phyloP scores from a whole-genome alignment of 2,113 vertebrate species.

The Girardinichthys multiradiatus region DNA sequence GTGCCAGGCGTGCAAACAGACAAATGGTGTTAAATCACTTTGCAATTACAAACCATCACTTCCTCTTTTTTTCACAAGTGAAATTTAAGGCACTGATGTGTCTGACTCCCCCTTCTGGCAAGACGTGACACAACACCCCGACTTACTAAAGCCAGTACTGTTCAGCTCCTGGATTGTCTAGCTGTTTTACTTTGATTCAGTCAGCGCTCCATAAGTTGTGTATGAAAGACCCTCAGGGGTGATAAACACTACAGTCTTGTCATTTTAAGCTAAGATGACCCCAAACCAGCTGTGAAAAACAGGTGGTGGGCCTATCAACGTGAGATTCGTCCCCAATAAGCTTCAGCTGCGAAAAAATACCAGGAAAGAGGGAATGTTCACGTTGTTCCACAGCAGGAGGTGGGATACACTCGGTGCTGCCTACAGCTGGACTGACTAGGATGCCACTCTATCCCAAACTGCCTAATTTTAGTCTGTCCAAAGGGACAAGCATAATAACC shows the following conservation, averaged over 20 bases:
- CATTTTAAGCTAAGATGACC: slow-evolving; percentile 40
- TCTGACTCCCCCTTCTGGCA: slow-evolving; percentile 64
- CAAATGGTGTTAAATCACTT: slow-evolving; percentile 69
- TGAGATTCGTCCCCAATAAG: slow-evolving; percentile 45
- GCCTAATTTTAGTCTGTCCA: slow-evolving; percentile 69
- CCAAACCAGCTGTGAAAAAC: slow-evolving; percentile 64
- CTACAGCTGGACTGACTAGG: slow-evolving; percentile 68
- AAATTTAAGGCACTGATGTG: slow-evolving; percentile 44
- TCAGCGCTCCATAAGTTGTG: slow-evolving; percentile 61
- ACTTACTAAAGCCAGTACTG: slow-evolving; percentile 39
- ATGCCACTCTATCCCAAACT: slow-evolving; percentile 70
- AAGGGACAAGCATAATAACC: slow-evolving; percentile 39
- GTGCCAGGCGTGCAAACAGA: slow-evolving; percentile 52
- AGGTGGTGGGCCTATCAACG: slow-evolving; percentile 42
- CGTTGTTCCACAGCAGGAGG: slow-evolving; percentile 34
- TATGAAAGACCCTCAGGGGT: slow-evolving; percentile 66
- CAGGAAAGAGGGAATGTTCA: slow-evolving; percentile 15
- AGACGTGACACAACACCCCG: slow-evolving; percentile 27
- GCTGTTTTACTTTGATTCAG: slow-evolving; percentile 68
- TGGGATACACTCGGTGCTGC: slow-evolving; percentile 51
- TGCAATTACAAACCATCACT: slow-evolving; percentile 51
- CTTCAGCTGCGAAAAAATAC: slow-evolving; percentile 54
- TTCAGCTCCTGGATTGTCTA: slow-evolving; percentile 60
- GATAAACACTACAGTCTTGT: slow-evolving; percentile 67
- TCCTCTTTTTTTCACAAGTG: slow-evolving; percentile 35